These are phyloP conservation scores for Leptocoma aspasia DNA, from an alignment of 2,113 vertebrate genomes.

Conservation along the genomic window DNA sequence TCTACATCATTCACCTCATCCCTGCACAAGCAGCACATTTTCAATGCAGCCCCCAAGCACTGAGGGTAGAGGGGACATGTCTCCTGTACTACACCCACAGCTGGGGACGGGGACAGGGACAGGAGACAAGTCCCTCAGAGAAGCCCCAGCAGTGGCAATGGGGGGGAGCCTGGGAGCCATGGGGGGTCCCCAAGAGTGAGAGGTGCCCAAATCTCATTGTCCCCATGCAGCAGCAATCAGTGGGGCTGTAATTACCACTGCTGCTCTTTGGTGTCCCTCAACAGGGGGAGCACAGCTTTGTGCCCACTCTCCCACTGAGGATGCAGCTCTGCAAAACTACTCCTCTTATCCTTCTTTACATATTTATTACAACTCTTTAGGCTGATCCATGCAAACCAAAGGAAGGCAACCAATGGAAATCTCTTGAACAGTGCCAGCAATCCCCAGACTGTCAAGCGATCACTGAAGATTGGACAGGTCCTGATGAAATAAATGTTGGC, in stretches of 20 bases:
- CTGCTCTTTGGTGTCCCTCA: conserved; percentile 42
- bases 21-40: background rate
- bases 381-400: conserved; percentile 73
- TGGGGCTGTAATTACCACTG: conserved; percentile 57
- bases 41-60: rapidly evolving
- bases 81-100: rapidly evolving
- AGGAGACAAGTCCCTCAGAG: background rate
- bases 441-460: conserved; percentile 81
- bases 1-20: rapidly evolving
- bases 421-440: no score
- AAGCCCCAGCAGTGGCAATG: background rate
- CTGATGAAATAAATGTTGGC: conserved; percentile 93
- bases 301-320: background rate
- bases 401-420: conserved; percentile 63
- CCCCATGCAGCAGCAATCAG: conserved; percentile 7
- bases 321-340: conserved; percentile 33
- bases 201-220: background rate
- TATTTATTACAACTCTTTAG: conserved; percentile 76
- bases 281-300: background rate
- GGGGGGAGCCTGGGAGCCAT: background rate
- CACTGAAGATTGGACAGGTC: conserved; percentile 82
- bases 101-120: no score
- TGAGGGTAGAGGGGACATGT: background rate
- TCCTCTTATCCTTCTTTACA: conserved; percentile 66
- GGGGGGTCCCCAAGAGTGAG: background rate